Base-by-base conservation (phyloP, 2,113 vertebrate genomes). In the Myotis lucifugus region DNA sequence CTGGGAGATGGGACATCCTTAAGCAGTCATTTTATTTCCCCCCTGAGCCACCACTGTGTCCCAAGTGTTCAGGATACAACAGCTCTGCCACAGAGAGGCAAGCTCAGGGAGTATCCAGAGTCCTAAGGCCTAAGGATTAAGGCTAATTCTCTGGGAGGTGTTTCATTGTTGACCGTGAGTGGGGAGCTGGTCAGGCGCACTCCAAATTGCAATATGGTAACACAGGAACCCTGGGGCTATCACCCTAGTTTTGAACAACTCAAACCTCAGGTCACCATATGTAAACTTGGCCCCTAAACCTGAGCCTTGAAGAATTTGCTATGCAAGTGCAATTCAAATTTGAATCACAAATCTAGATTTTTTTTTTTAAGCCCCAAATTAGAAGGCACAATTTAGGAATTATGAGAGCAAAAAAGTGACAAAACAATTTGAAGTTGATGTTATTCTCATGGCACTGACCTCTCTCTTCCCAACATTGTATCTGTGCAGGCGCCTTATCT, bases 291-390 rank as follows among this genome's bases (percentile, higher is more conserved):
- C 32, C 25, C 9, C 23, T 67, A 37, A 67, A 40, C 37, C 42
- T 77, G 29, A 78, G 3, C 25, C 21, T 72, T 76, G 37, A 21
- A 66, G 79, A 81, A 54, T 15, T 94, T 83, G 34, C 23, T 18
- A 54, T 48, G 52, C 1, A 92, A 56, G 27, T 83, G 34, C 72
- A 86, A 67, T 77, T 89, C 32, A 94, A 37, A 85, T 61, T 67
- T 84, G 54, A 76, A 78, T 83, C 32, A 73, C 3, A 19, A 67
- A 61, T 10, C 12, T 23, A 88, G 70, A 48, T 64, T 11, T 67
- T 77, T 11, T 67, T 77, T 73, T 73, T 73, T 8, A 73, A 73
- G 13, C 40, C 40, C 14, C 2, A 73, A 27, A 73, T 73, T 73
- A 46, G 23, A 46, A 73, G 21, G 21, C 10, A 25, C 37, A 72